Base-by-base conservation (phyloP, 2,113 vertebrate species). In the Silurus meridionalis region DNA sequence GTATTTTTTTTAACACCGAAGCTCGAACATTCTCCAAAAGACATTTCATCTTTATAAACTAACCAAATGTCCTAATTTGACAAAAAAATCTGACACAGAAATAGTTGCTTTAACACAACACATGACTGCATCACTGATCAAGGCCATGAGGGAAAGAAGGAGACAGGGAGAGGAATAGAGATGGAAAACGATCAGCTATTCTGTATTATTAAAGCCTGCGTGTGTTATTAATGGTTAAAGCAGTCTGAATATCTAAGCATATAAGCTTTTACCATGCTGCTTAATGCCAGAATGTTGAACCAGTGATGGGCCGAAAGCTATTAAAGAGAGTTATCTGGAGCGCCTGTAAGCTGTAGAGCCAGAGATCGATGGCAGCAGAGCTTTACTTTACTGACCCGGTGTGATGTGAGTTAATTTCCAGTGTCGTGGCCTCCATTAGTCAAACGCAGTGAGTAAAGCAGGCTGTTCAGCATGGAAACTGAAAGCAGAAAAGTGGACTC, bases 151-250 rank as follows among this genome's bases (percentile, higher is more conserved):
- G 55, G 74, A 72, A 13, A 6, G 9, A 61, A 19, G 13, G 25
- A 25, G 23, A 19, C 3, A 53, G 25, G 60, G 58, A 75, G 8
- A 60, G 6, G 5, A 19, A 28, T 14, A 63, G 66, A 60, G 69
- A n/a, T 78, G 83, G 83, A 77, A 85, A 85, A 77, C n/a, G 14
- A 61, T 78, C 53, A 37, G 25, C 60, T 78, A 78, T 79, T 80
- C 71, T 60, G 50, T 71, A 67, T 61, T 66, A 88, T 85, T 85
- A 78, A 80, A 83, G 75, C 15, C 72, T 88, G 82, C 46, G 69
- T 82, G 69, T 87, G 85, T 81, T 89, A 86, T 86, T 89, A 86
- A 86, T 84, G 60, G 85, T 86, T 86, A 89, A 86, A 86, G 85
- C 85, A 84, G 85, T 77, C 67, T 19, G 66, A 83, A 55, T 83